Percentiles rank a stretch among this genome's conserved stretches.
Evolutionary conservation across 2,113 vertebrate species (phyloP).

Genomic region (Poeciliopsis prolifica): DNA sequence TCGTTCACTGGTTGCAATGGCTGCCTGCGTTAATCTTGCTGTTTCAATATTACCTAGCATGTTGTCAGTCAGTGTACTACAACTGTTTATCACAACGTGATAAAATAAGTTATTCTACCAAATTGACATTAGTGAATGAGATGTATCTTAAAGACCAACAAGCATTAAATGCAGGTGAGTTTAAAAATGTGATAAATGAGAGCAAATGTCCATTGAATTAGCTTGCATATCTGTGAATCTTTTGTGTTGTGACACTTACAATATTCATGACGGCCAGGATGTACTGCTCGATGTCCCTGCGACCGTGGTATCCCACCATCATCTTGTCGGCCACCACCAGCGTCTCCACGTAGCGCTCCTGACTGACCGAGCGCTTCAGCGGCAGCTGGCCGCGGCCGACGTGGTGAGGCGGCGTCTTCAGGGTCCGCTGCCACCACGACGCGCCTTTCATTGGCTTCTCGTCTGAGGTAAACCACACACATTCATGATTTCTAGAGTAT

Average conservation of each 20-base stretch:
- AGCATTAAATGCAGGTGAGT: too few relatives aligned
- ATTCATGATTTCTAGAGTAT: background rate
- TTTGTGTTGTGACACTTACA: constrained; percentile 92
- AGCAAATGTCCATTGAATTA: background rate
- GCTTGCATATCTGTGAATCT: constrained; percentile 1
- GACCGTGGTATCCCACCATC: constrained; percentile 98
- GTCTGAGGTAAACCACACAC: constrained; percentile 72
- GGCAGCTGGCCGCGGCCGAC: constrained; percentile 89
- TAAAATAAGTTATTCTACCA: too few relatives aligned
- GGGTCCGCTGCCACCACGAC: constrained; percentile 90
- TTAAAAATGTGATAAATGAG: too few relatives aligned
- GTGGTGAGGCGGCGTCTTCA: constrained; percentile 90
- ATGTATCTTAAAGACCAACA: too few relatives aligned
- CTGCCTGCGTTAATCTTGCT: too few relatives aligned
- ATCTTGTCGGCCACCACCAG: constrained; percentile 98
- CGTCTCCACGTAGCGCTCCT: constrained; percentile 96
- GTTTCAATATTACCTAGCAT: too few relatives aligned
- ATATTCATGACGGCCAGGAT: constrained; percentile 99
- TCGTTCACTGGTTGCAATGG: too few relatives aligned
- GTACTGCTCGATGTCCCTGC: constrained; percentile 97
- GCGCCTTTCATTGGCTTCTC: constrained; percentile 92
- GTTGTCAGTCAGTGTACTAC: too few relatives aligned
- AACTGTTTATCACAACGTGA: too few relatives aligned
- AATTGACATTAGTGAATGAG: too few relatives aligned
- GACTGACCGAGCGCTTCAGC: constrained; percentile 93